Percentiles rank a stretch among this genome's conserved stretches.
These are phyloP conservation scores for Proterorhinus semilunaris DNA, from an alignment of 2,113 vertebrate species.

Conservation along the genomic window DNA sequence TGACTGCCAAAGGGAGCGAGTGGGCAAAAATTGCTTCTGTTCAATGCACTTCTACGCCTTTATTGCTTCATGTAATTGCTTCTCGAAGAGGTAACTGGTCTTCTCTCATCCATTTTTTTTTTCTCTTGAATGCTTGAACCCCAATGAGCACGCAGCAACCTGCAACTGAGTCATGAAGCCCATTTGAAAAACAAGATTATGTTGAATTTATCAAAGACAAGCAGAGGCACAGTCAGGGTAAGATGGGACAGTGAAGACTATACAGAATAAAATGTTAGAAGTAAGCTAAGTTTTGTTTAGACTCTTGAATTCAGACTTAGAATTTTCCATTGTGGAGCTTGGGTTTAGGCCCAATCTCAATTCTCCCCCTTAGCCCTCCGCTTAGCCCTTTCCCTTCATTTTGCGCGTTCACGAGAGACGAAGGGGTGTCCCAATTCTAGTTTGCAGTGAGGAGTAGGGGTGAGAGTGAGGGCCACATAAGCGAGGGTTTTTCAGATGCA, in stretches of 20 bases:
- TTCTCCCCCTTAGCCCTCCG: no score
- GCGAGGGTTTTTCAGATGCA: no score
- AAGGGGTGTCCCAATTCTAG: no score
- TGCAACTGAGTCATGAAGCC: conserved; percentile 38
- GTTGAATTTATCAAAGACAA: conserved; percentile 2
- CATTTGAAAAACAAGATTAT: conserved; percentile 38
- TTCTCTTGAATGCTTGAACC: conserved; percentile 48
- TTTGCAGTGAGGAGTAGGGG: no score
- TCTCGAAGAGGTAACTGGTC: conserved; percentile 69
- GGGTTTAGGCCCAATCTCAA: no score
- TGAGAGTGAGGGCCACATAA: no score
- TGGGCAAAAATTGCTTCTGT: conserved; percentile 72
- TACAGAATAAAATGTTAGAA: no score
- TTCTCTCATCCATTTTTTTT: conserved; percentile 56
- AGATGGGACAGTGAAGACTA: neutral
- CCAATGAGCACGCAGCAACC: conserved; percentile 35
- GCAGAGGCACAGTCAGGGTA: neutral
- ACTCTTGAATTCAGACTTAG: no score
- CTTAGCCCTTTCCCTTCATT: no score
- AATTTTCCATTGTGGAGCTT: no score
- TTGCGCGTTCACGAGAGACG: no score
- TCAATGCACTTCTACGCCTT: conserved; percentile 73
- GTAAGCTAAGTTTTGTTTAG: no score
- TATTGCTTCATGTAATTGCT: conserved; percentile 78
- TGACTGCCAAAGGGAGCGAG: conserved; percentile 66